phyloP scores from a whole-genome alignment of 2,113 vertebrate genomes.

The Hoplias malabaricus region DNA sequence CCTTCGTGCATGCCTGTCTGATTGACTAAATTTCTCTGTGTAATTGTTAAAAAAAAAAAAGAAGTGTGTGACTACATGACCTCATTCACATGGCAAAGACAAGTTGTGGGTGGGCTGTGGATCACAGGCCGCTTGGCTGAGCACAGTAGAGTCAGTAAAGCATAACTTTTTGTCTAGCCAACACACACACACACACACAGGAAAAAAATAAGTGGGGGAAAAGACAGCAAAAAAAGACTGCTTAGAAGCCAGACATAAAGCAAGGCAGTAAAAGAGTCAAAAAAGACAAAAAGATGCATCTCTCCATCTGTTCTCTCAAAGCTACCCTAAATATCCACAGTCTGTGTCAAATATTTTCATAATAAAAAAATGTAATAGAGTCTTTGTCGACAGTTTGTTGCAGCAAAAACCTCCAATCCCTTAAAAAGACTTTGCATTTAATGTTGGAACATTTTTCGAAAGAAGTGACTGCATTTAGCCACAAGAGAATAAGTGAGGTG shows the following conservation, averaged over 20 bases:
- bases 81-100: constrained; percentile 38
- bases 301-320: no score
- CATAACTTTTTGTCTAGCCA: background rate
- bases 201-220: background rate
- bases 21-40: background rate
- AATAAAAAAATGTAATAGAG: no score
- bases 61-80: constrained; percentile 55
- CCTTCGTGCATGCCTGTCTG: no score
- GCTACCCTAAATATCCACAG: no score
- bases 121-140: constrained; percentile 33
- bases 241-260: no score
- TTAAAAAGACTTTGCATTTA: background rate
- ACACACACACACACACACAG: constrained; percentile 16
- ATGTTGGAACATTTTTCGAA: background rate
- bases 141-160: background rate
- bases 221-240: background rate
- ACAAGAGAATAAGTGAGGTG: background rate
- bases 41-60: background rate
- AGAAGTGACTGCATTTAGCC: background rate
- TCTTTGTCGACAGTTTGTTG: background rate
- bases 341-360: no score
- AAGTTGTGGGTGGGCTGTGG: constrained; percentile 65
- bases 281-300: background rate
- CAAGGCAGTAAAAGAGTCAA: no score
- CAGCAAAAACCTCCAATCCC: background rate